Evolutionary conservation across 2,888 invertebrate species (phyloP).

Genomic region (Taenaris catops): DNA sequence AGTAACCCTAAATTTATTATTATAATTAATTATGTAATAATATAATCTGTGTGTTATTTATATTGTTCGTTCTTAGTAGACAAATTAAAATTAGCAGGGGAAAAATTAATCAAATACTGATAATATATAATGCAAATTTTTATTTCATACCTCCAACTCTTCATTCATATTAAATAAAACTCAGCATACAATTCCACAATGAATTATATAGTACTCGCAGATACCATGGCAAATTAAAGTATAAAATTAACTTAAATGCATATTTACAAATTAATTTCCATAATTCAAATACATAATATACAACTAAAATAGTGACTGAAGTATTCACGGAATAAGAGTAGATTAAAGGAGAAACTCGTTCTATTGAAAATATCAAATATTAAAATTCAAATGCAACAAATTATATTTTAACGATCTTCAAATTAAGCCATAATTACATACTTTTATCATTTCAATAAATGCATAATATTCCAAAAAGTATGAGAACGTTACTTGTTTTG

Average conservation of each 20-base stretch:
- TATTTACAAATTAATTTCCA: conserved; percentile 75
- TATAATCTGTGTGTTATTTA: conserved; percentile 45
- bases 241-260: conserved; percentile 65
- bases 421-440: conserved; percentile 38
- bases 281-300: conserved; percentile 64
- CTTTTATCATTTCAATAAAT: conserved; percentile 29
- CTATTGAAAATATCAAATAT: conserved; percentile 44
- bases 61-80: conserved; percentile 16
- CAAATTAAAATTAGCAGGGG: not conserved
- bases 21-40: conserved; percentile 64
- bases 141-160: conserved; percentile 71
- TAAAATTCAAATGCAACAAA: conserved; percentile 42
- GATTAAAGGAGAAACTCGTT: conserved; percentile 50
- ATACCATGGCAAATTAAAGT: conserved; percentile 72
- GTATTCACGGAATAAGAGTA: conserved; percentile 50
- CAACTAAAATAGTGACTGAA: conserved; percentile 76
- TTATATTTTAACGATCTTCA: conserved; percentile 26
- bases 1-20: conserved; percentile 53
- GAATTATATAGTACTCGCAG: conserved; percentile 62
- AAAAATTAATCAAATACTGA: conserved; percentile 48
- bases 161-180: conserved; percentile 62
- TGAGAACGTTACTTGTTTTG: conserved; percentile 26
- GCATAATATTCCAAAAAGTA: no score
- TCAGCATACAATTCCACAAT: conserved; percentile 61
- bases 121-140: conserved; percentile 67